Conservation (phyloP, 2,113 vertebrate species). For the Micromys minutus region DNA sequence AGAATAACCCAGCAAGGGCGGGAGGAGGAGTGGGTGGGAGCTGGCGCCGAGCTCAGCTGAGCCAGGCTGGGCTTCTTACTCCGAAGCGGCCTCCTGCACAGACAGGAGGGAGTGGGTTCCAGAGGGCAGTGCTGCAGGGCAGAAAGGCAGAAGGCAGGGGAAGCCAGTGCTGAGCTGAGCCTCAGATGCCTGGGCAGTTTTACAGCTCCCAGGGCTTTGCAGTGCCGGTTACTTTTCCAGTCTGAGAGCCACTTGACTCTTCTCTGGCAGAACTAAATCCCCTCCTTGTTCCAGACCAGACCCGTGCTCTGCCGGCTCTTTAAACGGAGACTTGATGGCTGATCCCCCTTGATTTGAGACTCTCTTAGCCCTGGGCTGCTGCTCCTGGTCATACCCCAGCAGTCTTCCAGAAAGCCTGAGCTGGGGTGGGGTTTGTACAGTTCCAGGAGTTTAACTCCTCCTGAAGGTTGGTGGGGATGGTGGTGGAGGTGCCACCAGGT, state of each 20-base stretch:
- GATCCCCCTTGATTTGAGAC: not conserved
- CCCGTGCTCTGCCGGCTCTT: not conserved
- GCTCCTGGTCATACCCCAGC: not conserved
- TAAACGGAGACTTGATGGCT: not conserved
- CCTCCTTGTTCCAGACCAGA: not conserved
- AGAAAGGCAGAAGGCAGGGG: not conserved
- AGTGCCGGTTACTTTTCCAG: not conserved
- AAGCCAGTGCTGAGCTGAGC: not conserved
- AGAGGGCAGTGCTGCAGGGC: not conserved
- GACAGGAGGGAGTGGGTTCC: not conserved
- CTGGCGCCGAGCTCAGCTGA: constrained; percentile 48
- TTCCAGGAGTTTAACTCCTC: not conserved
- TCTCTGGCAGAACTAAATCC: not conserved
- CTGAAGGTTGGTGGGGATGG: not conserved
- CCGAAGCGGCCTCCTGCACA: not conserved
- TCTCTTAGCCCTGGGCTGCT: not conserved
- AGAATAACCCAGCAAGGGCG: constrained; percentile 78
- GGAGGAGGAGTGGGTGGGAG: constrained; percentile 43
- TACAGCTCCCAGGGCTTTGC: not conserved
- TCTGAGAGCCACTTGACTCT: not conserved
- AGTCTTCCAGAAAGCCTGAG: not conserved
- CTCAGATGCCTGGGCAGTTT: not conserved
- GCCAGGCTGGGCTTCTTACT: constrained; percentile 53
- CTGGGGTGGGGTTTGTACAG: accelerated
- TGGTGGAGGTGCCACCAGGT: too few species aligned